phyloP scores from a whole-genome alignment of 1,140 invertebrate genomes.

The Drosophila ercepeae region DNA sequence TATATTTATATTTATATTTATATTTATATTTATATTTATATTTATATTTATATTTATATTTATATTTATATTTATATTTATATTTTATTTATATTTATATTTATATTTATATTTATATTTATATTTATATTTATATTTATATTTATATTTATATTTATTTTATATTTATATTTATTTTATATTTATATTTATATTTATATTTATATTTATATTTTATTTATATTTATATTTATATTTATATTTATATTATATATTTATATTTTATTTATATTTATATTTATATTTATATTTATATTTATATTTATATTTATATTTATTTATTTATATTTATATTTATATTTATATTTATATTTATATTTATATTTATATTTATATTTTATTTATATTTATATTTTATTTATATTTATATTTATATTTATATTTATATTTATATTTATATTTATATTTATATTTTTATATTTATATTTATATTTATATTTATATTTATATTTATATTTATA shows the following conservation, averaged over 20 bases:
- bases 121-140: too few relatives aligned
- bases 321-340: neutral
- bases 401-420: neutral
- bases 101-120: neutral
- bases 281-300: neutral
- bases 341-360: neutral
- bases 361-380: neutral
- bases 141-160: too few relatives aligned
- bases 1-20: neutral
- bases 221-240: too few relatives aligned
- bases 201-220: too few relatives aligned
- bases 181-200: too few relatives aligned
- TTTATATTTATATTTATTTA: too few relatives aligned
- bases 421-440: neutral
- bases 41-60: neutral
- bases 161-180: neutral
- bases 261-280: neutral
- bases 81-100: neutral
- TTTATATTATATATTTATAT: too few relatives aligned
- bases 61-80: neutral
- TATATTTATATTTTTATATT: neutral
- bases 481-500: neutral
- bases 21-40: neutral
- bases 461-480: neutral
- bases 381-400: neutral